Evolutionary conservation across 2,888 invertebrate species (phyloP), one percentile per base, ranked within the genome.

Genomic region (Latrodectus elegans): DNA sequence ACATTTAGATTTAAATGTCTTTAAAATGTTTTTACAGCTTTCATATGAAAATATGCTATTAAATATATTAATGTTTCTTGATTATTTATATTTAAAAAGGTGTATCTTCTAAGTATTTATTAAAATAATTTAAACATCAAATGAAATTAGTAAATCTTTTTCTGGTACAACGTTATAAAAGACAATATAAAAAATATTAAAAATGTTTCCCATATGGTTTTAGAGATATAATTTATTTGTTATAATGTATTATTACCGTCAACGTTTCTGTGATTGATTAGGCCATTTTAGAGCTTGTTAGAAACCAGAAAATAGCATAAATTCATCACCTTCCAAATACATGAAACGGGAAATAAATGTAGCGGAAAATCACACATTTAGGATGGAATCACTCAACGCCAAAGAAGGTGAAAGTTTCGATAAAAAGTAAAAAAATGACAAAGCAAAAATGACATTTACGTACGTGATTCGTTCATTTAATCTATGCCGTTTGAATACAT

Each of bases 401-500:
- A 38, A 38, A n/a, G 26, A 38, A 17, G 38, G 9, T 15, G 51
- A 10, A 65, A 70, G 73, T 53, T 12, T n/a, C 55, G 74, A 65
- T 52, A 74, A 67, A 67, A 75, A 82, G 49, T 52, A 10, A 74
- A 22, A 55, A 73, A 22, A n/a, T 15, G 55, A 74, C 68, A 67
- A 75, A 72, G 55, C 55, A 51, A 14, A n/a, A n/a, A 68, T 22
- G 70, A 64, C 73, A 78, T 72, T 84, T 84, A 74, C 26, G 65
- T 79, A 84, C 84, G 84, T 84, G 84, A 84, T 84, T 78, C 55
- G 82, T 55, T 73, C 78, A 67, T 38, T 52, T 60, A 26, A 68
- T 67, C 73, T 74, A 84, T 73, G 84, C 84, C 73, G 78, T 84
- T 71, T 84, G 84, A 79, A 84, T 84, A 77, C 67, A 73, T 73